Percentiles rank a stretch among this genome's conserved stretches.
phyloP scores from a whole-genome alignment of 1,140 invertebrate genomes.

The Planococcus citri region DNA sequence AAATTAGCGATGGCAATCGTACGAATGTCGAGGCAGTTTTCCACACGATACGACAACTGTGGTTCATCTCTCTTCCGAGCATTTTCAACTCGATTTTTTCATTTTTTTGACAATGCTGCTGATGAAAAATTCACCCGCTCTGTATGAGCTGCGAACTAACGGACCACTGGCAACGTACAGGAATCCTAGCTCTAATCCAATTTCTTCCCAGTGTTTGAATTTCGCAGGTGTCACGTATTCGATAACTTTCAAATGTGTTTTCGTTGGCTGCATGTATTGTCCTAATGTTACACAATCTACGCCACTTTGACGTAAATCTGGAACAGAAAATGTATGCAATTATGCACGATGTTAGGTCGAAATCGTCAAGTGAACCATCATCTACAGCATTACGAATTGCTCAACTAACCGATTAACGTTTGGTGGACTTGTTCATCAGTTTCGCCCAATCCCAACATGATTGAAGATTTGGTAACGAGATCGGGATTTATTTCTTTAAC shows the following conservation, averaged over 20 bases:
- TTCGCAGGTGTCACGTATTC: slow-evolving; percentile 96
- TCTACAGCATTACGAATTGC: no score
- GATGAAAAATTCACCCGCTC: slow-evolving; percentile 88
- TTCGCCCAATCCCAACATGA: slow-evolving; percentile 97
- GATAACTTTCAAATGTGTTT: slow-evolving; percentile 82
- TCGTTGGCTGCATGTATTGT: slow-evolving; percentile 99
- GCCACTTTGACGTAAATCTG: slow-evolving; percentile 59
- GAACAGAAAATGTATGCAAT: not conserved
- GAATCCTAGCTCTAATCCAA: slow-evolving; percentile 82
- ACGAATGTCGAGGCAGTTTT: no score
- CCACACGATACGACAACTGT: no score
- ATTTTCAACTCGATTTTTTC: no score
- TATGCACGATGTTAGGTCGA: no score
- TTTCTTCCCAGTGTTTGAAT: slow-evolving; percentile 79
- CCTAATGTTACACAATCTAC: slow-evolving; percentile 95
- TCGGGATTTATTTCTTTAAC: slow-evolving; percentile 68
- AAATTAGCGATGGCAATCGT: no score
- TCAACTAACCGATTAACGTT: slow-evolving; percentile 59
- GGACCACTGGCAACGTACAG: slow-evolving; percentile 95
- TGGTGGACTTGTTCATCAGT: slow-evolving; percentile 77
- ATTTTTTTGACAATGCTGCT: slow-evolving; percentile 49
- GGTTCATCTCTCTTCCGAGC: no score
- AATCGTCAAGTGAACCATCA: no score
- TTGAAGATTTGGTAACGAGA: slow-evolving; percentile 92
- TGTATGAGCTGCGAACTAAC: slow-evolving; percentile 91